Base-by-base conservation (phyloP, 2,113 vertebrate species). In the Peucedramus taeniatus region DNA sequence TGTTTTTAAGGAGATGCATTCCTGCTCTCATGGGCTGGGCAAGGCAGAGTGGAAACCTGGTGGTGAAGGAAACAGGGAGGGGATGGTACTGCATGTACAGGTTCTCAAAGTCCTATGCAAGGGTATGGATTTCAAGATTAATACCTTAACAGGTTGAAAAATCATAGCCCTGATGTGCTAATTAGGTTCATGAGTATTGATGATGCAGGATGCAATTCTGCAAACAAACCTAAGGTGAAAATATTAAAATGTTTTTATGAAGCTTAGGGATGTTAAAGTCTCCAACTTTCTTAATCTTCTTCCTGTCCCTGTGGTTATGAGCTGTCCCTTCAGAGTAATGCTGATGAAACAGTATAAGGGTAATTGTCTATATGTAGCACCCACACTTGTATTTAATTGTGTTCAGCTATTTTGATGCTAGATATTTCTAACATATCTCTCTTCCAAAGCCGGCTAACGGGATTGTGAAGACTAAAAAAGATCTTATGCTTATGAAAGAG, bases 391-490 rank as follows among this genome's bases (percentile, higher is more conserved):
- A 11, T 54, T 65, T 59, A 33, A 39, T 22, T 77, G 18, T 39
- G 11, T 3, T 86, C 37, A 90, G 35, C 23, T 49, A 19, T 3
- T 27, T 4, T 42, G 17, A 28, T 65, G 19, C 17, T 40, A 50
- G 23, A 75, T 8, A 50, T 87, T 71, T 81, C 40, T 87, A 85
- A 76, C n/a, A 13, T 1, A 4, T 91, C 7, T 91, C 17, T 90
- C 80, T 92, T 66, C 87, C 75, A 94, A 92, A 98, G 97, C 90
- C 94, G 15, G 76, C 50, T 56, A 83, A 20, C 22, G 39, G 80
- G 12, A 83, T 47, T 71, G 56, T 61, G 40, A 99, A 98, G 82
- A 96, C 97, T 89, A 98, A 98, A 53, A 99, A 97, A 91, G 97
- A 96, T 95, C 11, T 54, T 40, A 31, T 40, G 60, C 92, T 98